These are phyloP conservation scores for Callorhinus ursinus DNA, from an alignment of 2,113 vertebrate species.

Conservation along the genomic window DNA sequence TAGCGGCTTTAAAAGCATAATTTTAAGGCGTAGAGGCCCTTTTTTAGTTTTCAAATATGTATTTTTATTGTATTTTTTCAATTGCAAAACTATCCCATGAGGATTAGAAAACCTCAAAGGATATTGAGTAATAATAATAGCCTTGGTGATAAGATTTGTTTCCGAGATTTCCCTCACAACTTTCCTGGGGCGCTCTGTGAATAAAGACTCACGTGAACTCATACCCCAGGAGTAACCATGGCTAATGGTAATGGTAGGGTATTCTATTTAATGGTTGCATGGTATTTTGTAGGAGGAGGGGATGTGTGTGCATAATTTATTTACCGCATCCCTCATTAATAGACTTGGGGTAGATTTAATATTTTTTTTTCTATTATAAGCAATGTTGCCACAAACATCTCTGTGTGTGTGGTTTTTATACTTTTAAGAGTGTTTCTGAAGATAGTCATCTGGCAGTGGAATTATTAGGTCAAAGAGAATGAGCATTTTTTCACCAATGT, in stretches of 20 bases:
- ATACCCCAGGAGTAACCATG: not conserved
- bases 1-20: not conserved
- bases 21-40: not conserved
- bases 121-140: not conserved
- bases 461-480: not conserved
- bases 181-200: not conserved
- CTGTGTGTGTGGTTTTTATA: not conserved
- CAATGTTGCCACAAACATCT: not conserved
- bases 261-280: not conserved
- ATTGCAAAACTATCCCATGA: not conserved
- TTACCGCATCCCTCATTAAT: not conserved
- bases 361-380: not conserved
- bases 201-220: not conserved
- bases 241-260: not conserved
- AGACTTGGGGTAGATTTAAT: not conserved
- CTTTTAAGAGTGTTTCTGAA: not conserved
- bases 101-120: constrained; percentile 27
- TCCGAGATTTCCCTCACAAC: not conserved
- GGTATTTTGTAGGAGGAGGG: not conserved
- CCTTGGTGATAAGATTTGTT: not conserved
- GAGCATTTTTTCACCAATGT: not conserved
- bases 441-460: not conserved
- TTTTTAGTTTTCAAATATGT: not conserved
- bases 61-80: not conserved
- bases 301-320: not conserved